Conservation (phyloP, 2,797 vertebrate genomes). For the Malurus splendens region DNA sequence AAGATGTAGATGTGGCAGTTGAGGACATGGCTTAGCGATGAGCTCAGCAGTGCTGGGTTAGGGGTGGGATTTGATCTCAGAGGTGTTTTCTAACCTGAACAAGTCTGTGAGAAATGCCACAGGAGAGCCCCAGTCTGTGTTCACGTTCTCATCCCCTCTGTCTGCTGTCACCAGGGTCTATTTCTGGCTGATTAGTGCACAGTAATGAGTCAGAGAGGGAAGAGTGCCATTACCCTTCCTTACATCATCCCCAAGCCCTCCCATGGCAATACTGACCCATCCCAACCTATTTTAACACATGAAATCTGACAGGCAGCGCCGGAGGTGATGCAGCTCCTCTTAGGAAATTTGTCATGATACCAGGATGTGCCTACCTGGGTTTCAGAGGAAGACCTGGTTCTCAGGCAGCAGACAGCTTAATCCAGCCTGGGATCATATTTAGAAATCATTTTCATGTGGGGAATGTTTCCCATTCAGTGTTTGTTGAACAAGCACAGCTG, state of each 20-base stretch:
- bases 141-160: background rate
- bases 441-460: rapidly evolving
- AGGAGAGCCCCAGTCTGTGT: background rate
- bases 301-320: background rate
- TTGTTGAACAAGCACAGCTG: background rate
- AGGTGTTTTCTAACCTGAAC: background rate
- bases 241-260: conserved; percentile 40
- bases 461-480: background rate
- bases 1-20: background rate
- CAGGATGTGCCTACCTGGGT: background rate
- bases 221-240: conserved; percentile 46
- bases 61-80: background rate
- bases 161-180: conserved; percentile 33
- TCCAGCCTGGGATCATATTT: background rate
- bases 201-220: conserved; percentile 52
- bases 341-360: background rate
- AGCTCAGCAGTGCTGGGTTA: background rate
- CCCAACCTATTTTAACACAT: conserved; percentile 17
- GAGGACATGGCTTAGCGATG: background rate
- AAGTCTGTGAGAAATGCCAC: background rate
- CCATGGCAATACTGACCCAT: conserved; percentile 32
- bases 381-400: background rate
- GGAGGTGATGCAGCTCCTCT: conserved; percentile 22
- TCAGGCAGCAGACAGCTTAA: background rate
- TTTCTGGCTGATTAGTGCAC: conserved; percentile 40